A percentile compares a stretch with the other conserved stretches of the same genome.
phyloP scores from a whole-genome alignment of 2,113 vertebrate species.

The Meleagris gallopavo region DNA sequence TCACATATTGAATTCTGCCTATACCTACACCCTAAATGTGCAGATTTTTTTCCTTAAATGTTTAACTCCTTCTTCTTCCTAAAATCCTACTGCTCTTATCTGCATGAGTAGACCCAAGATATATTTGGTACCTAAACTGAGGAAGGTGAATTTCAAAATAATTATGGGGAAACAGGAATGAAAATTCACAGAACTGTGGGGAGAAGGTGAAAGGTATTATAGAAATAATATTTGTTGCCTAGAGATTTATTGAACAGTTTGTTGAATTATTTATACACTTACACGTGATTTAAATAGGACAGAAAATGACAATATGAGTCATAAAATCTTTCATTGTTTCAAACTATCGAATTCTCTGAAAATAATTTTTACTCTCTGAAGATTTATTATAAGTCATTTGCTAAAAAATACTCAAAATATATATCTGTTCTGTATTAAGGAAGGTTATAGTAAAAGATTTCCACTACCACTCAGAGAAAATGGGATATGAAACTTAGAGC shows the following conservation, averaged over 20 bases:
- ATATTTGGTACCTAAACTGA: background rate
- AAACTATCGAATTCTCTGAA: background rate
- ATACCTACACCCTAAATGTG: background rate
- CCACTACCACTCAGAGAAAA: background rate
- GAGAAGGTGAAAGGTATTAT: background rate
- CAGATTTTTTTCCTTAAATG: background rate
- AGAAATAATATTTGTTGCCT: background rate
- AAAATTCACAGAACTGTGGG: background rate
- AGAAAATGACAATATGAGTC: background rate
- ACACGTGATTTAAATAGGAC: background rate
- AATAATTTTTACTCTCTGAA: background rate
- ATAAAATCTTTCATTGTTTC: background rate
- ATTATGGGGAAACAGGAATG: background rate
- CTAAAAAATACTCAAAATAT: background rate
- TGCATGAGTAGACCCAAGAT: background rate
- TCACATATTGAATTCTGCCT: background rate
- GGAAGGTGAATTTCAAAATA: background rate
- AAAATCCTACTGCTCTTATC: background rate
- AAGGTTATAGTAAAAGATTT: background rate
- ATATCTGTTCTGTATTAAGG: background rate
- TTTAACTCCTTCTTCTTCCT: background rate
- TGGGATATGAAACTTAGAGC: background rate
- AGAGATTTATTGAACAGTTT: background rate
- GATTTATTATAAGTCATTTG: background rate
- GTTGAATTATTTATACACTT: background rate